Percentiles rank a stretch among this genome's conserved stretches.
phyloP scores from a whole-genome alignment of 2,797 vertebrate genomes.

The Notoglanidium macrostoma region DNA sequence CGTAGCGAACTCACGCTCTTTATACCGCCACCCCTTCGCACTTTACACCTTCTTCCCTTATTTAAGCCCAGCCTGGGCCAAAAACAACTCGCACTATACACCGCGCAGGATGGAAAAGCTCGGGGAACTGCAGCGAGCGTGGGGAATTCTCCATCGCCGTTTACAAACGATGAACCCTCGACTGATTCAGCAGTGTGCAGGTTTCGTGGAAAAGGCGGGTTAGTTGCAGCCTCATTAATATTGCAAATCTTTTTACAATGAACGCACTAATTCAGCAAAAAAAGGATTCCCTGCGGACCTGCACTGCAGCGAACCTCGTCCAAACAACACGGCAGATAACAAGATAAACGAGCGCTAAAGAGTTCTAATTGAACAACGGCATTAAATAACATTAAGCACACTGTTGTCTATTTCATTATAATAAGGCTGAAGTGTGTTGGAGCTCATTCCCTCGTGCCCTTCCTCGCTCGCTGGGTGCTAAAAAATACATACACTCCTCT shows the following conservation, averaged over 20 bases:
- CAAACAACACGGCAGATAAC: conserved; percentile 43
- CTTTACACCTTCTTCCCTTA: conserved; percentile 33
- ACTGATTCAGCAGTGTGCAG: conserved; percentile 15
- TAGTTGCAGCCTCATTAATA: conserved; percentile 50
- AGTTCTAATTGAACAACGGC: conserved; percentile 40
- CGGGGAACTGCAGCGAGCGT: background rate
- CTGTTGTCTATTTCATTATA: conserved; percentile 30
- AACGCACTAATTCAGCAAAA: conserved; percentile 46
- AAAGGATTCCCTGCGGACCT: conserved; percentile 33
- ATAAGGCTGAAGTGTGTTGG: conserved; percentile 10
- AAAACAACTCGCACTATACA: conserved; percentile 50
- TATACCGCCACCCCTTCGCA: too few species aligned
- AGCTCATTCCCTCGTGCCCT: background rate
- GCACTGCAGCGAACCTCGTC: conserved; percentile 26
- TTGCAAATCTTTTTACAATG: conserved; percentile 51
- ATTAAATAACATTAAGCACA: conserved; percentile 47
- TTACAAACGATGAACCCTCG: conserved; percentile 20
- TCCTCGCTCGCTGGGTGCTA: background rate
- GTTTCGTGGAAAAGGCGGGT: background rate
- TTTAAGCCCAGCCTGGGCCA: conserved; percentile 54
- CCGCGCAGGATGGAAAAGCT: conserved; percentile 6
- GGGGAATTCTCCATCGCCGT: background rate
- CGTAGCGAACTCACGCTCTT: conserved; percentile 63
- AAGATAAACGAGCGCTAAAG: conserved; percentile 45
- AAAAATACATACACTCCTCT: background rate